A percentile compares a stretch with the other conserved stretches of the same genome.
Conservation (phyloP, 2,113 vertebrate species). For the Microcebus ravelobensis region DNA sequence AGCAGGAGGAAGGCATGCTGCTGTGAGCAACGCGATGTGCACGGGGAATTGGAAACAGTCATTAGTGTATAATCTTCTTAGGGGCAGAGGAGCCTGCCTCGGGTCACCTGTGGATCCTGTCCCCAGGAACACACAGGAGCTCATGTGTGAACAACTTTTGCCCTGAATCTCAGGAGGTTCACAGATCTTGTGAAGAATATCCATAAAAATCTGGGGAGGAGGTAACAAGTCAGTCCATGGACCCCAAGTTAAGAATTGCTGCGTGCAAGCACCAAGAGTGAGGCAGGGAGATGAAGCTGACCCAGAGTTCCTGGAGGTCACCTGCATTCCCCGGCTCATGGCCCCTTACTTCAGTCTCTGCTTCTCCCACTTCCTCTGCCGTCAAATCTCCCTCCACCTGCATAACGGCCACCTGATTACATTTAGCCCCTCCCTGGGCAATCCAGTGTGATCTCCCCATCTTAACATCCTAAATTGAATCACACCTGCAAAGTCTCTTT, state of each 20-base stretch:
- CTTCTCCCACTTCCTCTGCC: neutral
- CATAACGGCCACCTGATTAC: neutral
- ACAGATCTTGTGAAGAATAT: neutral
- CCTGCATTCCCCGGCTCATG: neutral
- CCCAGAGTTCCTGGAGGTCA: neutral
- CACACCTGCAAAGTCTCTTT: neutral
- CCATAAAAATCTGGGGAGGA: neutral
- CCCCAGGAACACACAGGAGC: neutral
- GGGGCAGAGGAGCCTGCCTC: neutral
- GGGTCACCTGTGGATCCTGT: neutral
- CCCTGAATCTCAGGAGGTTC: neutral
- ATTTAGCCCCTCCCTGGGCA: neutral
- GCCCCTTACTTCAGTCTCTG: neutral
- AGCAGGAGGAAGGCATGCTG: neutral
- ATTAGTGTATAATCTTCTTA: neutral
- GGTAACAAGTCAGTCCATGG: neutral
- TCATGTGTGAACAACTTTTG: neutral
- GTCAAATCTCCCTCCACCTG: neutral
- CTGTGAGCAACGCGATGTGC: rapidly evolving
- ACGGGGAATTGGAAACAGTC: neutral
- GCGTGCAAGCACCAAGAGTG: neutral
- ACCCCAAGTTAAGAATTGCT: neutral
- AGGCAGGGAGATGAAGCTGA: neutral
- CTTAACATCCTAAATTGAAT: neutral
- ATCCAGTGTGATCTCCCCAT: neutral